These are phyloP conservation scores for Anolis apletophallus DNA, from an alignment of 2,797 vertebrate species.

Conservation along the genomic window DNA sequence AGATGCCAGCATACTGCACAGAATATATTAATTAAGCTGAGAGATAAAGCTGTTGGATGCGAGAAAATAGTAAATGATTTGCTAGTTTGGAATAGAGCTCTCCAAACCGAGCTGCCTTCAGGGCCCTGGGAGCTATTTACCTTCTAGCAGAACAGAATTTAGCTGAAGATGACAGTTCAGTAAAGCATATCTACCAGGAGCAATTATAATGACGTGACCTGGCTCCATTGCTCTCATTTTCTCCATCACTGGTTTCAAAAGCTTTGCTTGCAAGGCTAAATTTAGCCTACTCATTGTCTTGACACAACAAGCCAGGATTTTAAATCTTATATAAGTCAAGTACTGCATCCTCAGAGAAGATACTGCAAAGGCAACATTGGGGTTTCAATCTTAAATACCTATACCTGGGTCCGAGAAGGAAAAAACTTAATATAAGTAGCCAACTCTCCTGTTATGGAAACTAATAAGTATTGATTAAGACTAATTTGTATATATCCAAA, in stretches of 20 bases:
- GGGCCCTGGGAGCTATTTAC: constrained; percentile 2
- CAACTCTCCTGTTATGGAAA: background rate
- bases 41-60: background rate
- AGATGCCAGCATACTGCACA: background rate
- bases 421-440: background rate
- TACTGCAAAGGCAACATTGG: background rate
- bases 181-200: constrained; percentile 21
- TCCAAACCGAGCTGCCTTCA: background rate
- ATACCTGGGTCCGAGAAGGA: background rate
- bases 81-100: constrained; percentile 1
- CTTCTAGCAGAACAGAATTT: constrained; percentile 13
- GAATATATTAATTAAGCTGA: background rate
- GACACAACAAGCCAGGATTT: constrained; percentile 9
- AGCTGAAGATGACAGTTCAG: constrained; percentile 3
- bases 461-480: background rate
- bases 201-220: constrained; percentile 30
- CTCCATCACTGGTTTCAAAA: background rate
- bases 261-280: constrained; percentile 28
- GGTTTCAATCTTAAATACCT: background rate
- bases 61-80: background rate
- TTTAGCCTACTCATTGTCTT: constrained; percentile 13
- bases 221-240: background rate
- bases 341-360: background rate
- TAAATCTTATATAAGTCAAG: constrained; percentile 25
- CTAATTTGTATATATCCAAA: background rate